phyloP scores from a whole-genome alignment of 1,140 invertebrate genomes.

The Drosophila cardini region DNA sequence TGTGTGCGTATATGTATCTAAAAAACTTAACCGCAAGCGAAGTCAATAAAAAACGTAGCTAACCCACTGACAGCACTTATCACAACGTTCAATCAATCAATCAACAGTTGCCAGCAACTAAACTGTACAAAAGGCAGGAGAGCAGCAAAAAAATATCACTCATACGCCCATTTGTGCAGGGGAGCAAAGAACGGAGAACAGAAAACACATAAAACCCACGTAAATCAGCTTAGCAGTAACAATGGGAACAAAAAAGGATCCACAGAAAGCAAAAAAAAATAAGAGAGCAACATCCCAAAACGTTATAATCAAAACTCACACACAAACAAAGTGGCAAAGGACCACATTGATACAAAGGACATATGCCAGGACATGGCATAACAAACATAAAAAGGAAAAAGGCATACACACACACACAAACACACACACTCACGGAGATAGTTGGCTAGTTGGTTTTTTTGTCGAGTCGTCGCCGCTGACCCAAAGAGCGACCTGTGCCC shows the following conservation, averaged over 20 bases:
- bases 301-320: constrained; percentile 49
- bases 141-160: constrained; percentile 57
- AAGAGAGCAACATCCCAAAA: constrained; percentile 27
- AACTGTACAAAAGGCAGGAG: constrained; percentile 48
- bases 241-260: constrained; percentile 31
- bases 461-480: constrained; percentile 49
- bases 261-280: constrained; percentile 23
- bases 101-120: constrained; percentile 69
- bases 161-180: constrained; percentile 63
- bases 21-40: constrained; percentile 20
- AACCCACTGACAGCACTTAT: constrained; percentile 76
- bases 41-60: constrained; percentile 49
- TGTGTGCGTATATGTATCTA: background rate
- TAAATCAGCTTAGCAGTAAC: constrained; percentile 68
- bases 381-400: constrained; percentile 65
- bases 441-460: constrained; percentile 57
- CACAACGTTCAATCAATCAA: constrained; percentile 74
- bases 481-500: constrained; percentile 57
- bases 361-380: constrained; percentile 65
- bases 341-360: constrained; percentile 65
- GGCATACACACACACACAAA: constrained; percentile 1
- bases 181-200: constrained; percentile 4
- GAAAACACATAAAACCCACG: constrained; percentile 53
- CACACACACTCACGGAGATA: background rate
- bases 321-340: constrained; percentile 6